A percentile compares a stretch with the other conserved stretches of the same genome.
Conservation (phyloP, 2,113 vertebrate species). For the Clarias magur region DNA sequence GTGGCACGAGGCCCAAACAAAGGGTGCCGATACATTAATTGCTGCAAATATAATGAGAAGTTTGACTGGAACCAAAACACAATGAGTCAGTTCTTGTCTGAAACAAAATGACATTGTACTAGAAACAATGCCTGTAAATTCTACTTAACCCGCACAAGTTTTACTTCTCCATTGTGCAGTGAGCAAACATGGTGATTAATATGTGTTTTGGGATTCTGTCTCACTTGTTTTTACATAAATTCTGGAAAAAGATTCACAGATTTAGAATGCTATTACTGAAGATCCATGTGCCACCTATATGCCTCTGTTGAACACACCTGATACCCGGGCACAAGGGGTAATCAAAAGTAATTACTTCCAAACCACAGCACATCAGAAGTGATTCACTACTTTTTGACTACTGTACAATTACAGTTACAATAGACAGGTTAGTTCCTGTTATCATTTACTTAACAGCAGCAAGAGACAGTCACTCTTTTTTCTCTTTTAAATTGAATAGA, state of each 20-base stretch:
- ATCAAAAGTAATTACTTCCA: neutral
- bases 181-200: neutral
- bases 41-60: neutral
- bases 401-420: neutral
- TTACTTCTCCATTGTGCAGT: neutral
- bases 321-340: neutral
- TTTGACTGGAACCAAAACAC: neutral
- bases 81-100: neutral
- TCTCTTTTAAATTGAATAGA: neutral
- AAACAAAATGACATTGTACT: constrained; percentile 16
- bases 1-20: neutral
- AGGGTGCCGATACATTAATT: neutral
- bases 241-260: neutral
- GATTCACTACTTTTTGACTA: neutral
- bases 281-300: neutral
- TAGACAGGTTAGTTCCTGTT: neutral
- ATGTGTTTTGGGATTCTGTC: neutral
- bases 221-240: neutral
- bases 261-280: neutral
- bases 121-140: neutral
- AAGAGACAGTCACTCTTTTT: neutral
- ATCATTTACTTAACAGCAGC: neutral
- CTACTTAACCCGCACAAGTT: neutral
- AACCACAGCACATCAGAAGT: neutral
- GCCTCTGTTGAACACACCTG: neutral